Evolutionary conservation across 92 coral and sea anemone species (phyloP), one percentile per base, ranked within the genome.

Genomic region (Bergia sp.): DNA sequence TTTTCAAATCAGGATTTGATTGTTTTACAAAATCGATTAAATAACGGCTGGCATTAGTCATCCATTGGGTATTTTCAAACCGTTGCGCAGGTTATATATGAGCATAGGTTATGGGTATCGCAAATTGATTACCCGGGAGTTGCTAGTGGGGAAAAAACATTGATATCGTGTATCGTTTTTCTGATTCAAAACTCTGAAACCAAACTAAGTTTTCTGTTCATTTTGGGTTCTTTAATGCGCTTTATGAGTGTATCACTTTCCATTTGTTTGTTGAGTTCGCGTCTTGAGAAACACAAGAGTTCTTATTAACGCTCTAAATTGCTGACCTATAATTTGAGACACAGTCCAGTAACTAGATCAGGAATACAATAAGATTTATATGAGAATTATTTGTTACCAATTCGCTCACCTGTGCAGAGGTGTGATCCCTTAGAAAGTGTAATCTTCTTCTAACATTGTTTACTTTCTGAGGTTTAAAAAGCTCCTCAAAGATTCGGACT

Each of bases 1-100:
- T 36, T 84, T 84, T 84, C 66, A 84, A 84, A 84, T 69, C 53
- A 71, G 65, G 53, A 84, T 41, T 37, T 84, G 66, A 69, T 84
- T 84, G 87, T 71, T 23, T 65, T 71, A 10, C 15, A 37, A 84
- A 84, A 71, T 69, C 79, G 79, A 84, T 84, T 69, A 84, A 84
- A 44, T 71, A 84, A 50, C 87, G 65, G 87, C 44, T 73, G 47
- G 61, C 43, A 36, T 84, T 84, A 50, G 71, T 69, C 50, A 36
- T 81, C 73, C 23, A 61, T 40, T 18, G 44, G 50, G 44, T 64
- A 23, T 69, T 69, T 18, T 20, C 2, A 45, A 50, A 71, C 44
- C 79, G 79, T 47, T 84, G 29, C 75, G 3, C 39, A n/a, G 40
- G 44, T 37, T 80, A 18, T 29, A 29, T 53, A 11, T 53, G 18